These are phyloP conservation scores for Drosophila jambulina DNA, from an alignment of 1,140 invertebrate genomes.

Conservation along the genomic window DNA sequence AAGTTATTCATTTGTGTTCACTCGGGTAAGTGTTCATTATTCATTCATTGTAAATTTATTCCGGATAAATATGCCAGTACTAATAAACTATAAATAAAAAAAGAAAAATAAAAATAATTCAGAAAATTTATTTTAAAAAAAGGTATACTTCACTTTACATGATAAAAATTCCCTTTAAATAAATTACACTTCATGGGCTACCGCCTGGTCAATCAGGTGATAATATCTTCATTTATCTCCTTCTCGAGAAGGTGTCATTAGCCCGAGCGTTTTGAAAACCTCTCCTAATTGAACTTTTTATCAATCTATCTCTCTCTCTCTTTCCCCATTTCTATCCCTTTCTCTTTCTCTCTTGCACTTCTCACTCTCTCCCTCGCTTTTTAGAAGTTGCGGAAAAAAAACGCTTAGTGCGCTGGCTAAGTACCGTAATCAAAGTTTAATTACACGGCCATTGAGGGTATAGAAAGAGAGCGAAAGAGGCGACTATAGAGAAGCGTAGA, in stretches of 20 bases:
- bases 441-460: constrained; percentile 76
- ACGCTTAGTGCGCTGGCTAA: constrained; percentile 73
- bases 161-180: not conserved
- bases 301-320: not conserved
- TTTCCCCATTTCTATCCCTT: not conserved
- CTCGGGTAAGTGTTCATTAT: constrained; percentile 10
- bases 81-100: too few species aligned
- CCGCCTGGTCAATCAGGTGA: constrained; percentile 19
- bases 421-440: constrained; percentile 83
- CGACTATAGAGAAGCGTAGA: constrained; percentile 16
- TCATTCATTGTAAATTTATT: not conserved
- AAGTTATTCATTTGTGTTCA: constrained; percentile 10
- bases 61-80: too few species aligned
- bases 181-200: not conserved
- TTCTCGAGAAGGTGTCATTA: constrained; percentile 62
- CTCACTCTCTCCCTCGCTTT: constrained; percentile 17
- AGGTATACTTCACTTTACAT: too few species aligned
- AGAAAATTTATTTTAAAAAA: too few species aligned
- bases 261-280: constrained; percentile 34
- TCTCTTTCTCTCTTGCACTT: not conserved
- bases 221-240: constrained; percentile 24
- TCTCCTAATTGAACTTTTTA: constrained; percentile 29
- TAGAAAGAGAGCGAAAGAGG: constrained; percentile 23
- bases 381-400: constrained; percentile 49
- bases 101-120: too few species aligned